Base-by-base conservation (phyloP, 1,140 invertebrate species). In the Atopsyche davidsoni region DNA sequence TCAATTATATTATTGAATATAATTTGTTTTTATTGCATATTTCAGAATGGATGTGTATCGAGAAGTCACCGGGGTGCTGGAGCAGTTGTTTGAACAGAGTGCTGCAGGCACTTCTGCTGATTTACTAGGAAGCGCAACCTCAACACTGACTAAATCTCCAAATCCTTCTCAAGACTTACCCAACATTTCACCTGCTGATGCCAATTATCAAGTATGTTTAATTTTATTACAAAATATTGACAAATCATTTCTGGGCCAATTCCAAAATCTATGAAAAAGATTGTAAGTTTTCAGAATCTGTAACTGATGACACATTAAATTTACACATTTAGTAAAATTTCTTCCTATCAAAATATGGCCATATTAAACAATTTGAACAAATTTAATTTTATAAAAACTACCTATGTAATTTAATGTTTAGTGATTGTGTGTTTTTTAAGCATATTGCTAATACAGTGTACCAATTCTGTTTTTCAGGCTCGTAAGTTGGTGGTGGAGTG, bases 21-120 rank as follows among this genome's bases (percentile, higher is more conserved):
- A 7, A 28, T 7, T 7, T 28, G 25, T n/a, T 6, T n/a, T 42
- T 42, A 53, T 46, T 51, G 34, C n/a, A n/a, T n/a, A 4, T 60
- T 66, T 45, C 59, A 87, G 91, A 62, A 81, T 86, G 79, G 87
- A 89, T 62, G 89, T 89, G 61, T 96, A 96, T 65, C 89, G 90
- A 59, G 85, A 91, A 67, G 79, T 97, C 7, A 83, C 84, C 16
- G 74, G 79, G 10, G 86, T 89, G 58, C 66, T 96, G 35, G 86
- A 90, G 59, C 81, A 85, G 51, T 69, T 95, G 3, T 84, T 88
- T 62, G 82, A 82, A 54, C 74, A 81, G 62, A 86, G 83, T 59
- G 72, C 66, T 18, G 72, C 59, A 60, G 70, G 39, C 64, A 64
- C 60, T 0, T 57, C 52, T 11, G 45, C 50, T 13, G 39, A 62